These are phyloP conservation scores for Sardinella longiceps DNA, from an alignment of 2,797 vertebrate genomes.

Conservation along the genomic window DNA sequence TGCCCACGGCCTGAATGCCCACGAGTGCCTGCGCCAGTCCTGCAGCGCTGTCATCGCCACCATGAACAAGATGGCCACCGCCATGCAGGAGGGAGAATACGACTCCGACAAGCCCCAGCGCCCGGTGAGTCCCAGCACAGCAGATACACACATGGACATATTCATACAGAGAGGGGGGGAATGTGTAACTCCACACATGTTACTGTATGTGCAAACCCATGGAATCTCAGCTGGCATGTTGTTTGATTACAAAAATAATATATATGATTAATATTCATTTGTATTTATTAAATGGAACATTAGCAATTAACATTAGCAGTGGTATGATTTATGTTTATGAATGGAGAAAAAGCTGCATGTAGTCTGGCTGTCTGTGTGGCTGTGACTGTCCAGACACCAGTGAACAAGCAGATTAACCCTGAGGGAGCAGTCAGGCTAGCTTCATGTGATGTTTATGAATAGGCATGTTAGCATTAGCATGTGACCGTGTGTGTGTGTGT, in stretches of 20 bases:
- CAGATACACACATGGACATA: not conserved
- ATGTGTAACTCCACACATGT: too few species aligned
- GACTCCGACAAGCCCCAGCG: constrained; percentile 88
- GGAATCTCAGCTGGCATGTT: too few species aligned
- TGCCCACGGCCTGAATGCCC: constrained; percentile 81
- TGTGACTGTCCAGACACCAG: constrained; percentile 70
- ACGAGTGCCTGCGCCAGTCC: constrained; percentile 92
- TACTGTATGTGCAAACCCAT: too few species aligned
- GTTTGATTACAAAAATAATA: too few species aligned
- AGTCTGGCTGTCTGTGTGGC: not conserved
- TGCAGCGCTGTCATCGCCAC: constrained; percentile 90
- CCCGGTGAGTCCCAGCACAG: constrained; percentile 76
- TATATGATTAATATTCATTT: too few species aligned
- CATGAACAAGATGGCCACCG: constrained; percentile 99
- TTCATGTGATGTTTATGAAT: not conserved
- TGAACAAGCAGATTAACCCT: constrained; percentile 63
- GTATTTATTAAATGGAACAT: not conserved
- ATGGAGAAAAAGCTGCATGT: not conserved
- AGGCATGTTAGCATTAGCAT: not conserved
- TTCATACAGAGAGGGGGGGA: too few species aligned
- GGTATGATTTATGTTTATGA: not conserved
- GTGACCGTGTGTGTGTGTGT: not conserved
- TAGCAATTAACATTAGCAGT: not conserved
- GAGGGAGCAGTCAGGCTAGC: not conserved
- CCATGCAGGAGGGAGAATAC: constrained; percentile 98